phyloP scores from a whole-genome alignment of 2,888 invertebrate genomes.

The Coenonympha glycerion region DNA sequence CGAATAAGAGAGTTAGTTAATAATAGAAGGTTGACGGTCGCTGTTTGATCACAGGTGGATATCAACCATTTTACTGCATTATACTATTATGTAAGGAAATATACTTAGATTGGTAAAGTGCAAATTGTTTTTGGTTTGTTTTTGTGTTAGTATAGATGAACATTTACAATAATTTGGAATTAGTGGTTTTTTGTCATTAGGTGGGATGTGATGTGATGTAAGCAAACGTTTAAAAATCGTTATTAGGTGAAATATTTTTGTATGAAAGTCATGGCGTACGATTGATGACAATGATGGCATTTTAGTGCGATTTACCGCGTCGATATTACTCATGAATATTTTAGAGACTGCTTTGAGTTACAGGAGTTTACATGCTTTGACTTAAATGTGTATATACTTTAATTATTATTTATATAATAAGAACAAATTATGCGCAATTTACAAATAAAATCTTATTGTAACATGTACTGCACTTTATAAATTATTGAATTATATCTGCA shows the following conservation, averaged over 20 bases:
- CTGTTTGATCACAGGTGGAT: not conserved
- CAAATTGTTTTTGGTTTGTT: not conserved
- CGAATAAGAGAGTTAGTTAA: no score
- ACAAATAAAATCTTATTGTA: slow-evolving; percentile 65
- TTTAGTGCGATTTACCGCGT: slow-evolving; percentile 45
- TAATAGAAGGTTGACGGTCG: no score
- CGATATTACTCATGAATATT: slow-evolving; percentile 37
- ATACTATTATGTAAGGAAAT: not conserved
- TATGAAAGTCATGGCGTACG: slow-evolving; percentile 63
- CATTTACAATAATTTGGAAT: not conserved
- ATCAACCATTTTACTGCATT: not conserved
- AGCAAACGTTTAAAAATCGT: slow-evolving; percentile 59
- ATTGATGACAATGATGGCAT: slow-evolving; percentile 52
- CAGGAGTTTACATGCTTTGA: slow-evolving; percentile 58
- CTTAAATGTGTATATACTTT: slow-evolving; percentile 63
- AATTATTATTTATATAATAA: slow-evolving; percentile 57
- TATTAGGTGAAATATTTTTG: slow-evolving; percentile 70
- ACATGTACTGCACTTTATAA: slow-evolving; percentile 62
- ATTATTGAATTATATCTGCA: slow-evolving; percentile 59
- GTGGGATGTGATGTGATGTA: slow-evolving; percentile 30
- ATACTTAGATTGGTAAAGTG: not conserved
- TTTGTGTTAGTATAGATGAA: not conserved
- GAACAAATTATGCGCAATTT: slow-evolving; percentile 63
- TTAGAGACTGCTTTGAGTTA: slow-evolving; percentile 69
- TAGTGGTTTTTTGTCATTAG: slow-evolving; percentile 1